These are phyloP conservation scores for Anagrus nilaparvatae DNA, from an alignment of 1,140 invertebrate species.

Conservation along the genomic window DNA sequence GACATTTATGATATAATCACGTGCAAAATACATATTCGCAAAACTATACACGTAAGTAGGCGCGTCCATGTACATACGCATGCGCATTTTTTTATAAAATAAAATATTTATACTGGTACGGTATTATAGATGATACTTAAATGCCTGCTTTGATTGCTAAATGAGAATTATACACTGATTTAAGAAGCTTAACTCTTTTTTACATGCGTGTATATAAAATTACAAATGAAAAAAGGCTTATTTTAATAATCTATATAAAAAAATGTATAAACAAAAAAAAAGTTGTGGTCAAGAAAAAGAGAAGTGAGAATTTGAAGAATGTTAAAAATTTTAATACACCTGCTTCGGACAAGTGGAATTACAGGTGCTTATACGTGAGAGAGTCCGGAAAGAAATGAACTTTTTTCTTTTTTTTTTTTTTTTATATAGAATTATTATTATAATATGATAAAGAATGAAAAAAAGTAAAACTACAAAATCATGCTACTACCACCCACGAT, in stretches of 20 bases:
- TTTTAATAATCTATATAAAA: no score
- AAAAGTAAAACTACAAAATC: conserved; percentile 14
- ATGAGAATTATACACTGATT: no score
- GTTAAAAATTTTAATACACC: conserved; percentile 16
- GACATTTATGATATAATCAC: conserved; percentile 38
- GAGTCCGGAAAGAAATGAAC: conserved; percentile 1
- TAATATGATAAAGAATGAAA: no score
- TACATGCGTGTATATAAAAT: conserved; percentile 5
- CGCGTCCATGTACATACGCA: conserved; percentile 6
- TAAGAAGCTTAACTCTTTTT: no score
- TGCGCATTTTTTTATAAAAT: background rate
- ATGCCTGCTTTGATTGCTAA: background rate
- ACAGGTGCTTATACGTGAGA: conserved; percentile 15
- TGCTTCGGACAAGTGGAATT: conserved; percentile 14
- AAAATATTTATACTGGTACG: no score
- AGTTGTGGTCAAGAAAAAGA: conserved; percentile 1
- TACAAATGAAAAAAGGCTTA: no score
- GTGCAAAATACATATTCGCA: conserved; percentile 13
- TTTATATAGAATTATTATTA: no score
- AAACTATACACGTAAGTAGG: conserved; percentile 4
- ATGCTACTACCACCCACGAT: conserved; percentile 13
- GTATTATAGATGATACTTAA: no score
- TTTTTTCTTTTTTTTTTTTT: no score
- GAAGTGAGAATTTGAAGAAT: no score
- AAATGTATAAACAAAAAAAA: no score